Evolutionary conservation across 1,140 invertebrate species (phyloP).

Genomic region (Tetragonula clypearis): DNA sequence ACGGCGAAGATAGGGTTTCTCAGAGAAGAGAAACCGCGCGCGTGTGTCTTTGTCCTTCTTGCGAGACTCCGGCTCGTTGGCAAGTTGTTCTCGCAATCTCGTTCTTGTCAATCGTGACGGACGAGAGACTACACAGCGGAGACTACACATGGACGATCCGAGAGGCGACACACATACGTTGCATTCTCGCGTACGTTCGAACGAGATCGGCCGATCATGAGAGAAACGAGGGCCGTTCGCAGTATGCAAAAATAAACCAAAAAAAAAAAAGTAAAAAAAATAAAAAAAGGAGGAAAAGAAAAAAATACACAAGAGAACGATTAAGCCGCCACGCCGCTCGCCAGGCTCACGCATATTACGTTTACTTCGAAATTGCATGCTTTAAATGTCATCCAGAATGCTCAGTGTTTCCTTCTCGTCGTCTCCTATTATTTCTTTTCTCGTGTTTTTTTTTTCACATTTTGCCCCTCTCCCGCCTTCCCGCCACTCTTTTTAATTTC

Average conservation of each 20-base stretch:
- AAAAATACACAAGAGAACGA: constrained; percentile 21
- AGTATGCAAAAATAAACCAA: neutral
- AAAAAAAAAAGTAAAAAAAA: neutral
- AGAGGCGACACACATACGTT: neutral
- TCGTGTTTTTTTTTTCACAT: constrained; percentile 17
- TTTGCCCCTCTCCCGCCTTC: neutral
- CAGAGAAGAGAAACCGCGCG: neutral
- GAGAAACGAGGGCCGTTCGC: neutral
- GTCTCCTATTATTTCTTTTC: constrained; percentile 67
- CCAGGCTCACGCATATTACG: constrained; percentile 62
- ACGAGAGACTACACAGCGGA: neutral
- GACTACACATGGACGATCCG: too few relatives aligned
- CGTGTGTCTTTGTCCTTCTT: neutral
- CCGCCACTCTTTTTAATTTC: neutral
- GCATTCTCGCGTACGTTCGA: constrained; percentile 8
- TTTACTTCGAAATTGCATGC: constrained; percentile 78
- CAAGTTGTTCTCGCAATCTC: neutral
- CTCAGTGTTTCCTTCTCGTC: constrained; percentile 79
- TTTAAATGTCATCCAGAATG: constrained; percentile 82
- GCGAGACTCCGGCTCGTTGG: neutral
- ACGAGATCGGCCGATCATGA: neutral
- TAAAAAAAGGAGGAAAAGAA: neutral
- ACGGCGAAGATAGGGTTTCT: neutral
- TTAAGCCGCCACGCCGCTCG: constrained; percentile 64
- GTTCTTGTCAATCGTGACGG: neutral